Percentiles rank a stretch among this genome's conserved stretches.
Conservation (phyloP, 2,113 vertebrate species). For the Prietella phreatophila region DNA sequence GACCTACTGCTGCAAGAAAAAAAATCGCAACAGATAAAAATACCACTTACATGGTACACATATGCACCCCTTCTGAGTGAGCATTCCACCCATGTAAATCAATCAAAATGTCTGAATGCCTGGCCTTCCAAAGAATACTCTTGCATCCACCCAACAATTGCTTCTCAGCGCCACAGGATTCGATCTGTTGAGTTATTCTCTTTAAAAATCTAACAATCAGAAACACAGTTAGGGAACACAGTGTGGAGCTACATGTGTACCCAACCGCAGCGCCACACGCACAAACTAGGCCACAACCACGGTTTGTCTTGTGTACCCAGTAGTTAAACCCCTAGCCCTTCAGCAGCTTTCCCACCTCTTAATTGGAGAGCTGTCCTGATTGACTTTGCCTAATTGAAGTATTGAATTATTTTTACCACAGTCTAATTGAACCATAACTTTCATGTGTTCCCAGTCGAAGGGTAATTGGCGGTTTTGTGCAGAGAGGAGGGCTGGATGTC, state of each 20-base stretch:
- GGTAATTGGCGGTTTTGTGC: constrained; percentile 58
- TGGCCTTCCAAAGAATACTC: constrained; percentile 14
- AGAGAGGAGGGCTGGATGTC: constrained; percentile 32
- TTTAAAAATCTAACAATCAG: constrained; percentile 53
- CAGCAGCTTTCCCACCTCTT: constrained; percentile 69
- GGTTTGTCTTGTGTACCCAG: constrained; percentile 56
- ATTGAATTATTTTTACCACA: constrained; percentile 70
- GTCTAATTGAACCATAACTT: constrained; percentile 70
- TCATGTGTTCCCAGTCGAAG: constrained; percentile 57
- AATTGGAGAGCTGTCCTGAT: constrained; percentile 72
- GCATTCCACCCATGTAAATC: constrained; percentile 10
- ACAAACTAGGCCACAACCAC: constrained; percentile 63
- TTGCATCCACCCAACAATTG: constrained; percentile 23
- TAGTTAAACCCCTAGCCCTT: constrained; percentile 64
- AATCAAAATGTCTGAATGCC: constrained; percentile 25
- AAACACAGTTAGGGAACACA: constrained; percentile 51
- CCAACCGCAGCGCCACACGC: background rate
- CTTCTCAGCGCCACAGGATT: constrained; percentile 42
- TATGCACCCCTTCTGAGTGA: background rate
- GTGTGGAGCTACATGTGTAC: constrained; percentile 20
- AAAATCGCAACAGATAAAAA: constrained; percentile 36
- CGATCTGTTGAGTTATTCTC: constrained; percentile 60
- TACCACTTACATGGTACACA: constrained; percentile 7
- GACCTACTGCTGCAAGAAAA: constrained; percentile 27
- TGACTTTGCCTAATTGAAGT: constrained; percentile 74